A percentile compares a stretch with the other conserved stretches of the same genome.
These are phyloP conservation scores for Nibea coibor DNA, from an alignment of 2,113 vertebrate genomes.

Conservation along the genomic window DNA sequence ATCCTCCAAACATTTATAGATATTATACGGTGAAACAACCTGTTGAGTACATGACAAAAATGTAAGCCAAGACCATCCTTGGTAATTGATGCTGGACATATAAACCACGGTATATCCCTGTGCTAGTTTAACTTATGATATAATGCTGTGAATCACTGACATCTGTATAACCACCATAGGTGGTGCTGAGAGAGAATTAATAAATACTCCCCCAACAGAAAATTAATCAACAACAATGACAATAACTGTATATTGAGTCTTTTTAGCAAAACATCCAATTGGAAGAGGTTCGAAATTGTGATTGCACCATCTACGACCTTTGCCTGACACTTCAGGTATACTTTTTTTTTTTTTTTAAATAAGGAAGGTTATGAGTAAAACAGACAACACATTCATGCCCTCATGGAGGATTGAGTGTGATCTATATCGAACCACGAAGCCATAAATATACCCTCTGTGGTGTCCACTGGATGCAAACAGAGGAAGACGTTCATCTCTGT, in stretches of 20 bases:
- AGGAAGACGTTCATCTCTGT: not conserved
- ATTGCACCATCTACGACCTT: too few species aligned
- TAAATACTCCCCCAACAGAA: not conserved
- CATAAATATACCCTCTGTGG: not conserved
- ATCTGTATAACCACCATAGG: too few species aligned
- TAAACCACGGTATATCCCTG: not conserved
- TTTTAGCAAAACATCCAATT: not conserved
- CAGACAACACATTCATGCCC: not conserved
- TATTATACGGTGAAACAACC: not conserved
- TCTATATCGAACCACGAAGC: not conserved
- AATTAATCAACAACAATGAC: not conserved
- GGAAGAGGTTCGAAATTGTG: not conserved
- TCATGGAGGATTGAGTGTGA: not conserved
- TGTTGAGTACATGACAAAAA: not conserved
- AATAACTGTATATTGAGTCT: not conserved
- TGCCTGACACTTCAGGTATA: not conserved
- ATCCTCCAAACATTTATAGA: not conserved
- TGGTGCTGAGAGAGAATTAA: not conserved
- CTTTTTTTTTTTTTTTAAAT: not conserved
- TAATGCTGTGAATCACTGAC: not conserved
- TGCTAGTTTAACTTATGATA: not conserved
- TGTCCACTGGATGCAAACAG: not conserved
- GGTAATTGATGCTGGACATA: not conserved
- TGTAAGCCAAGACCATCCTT: not conserved
- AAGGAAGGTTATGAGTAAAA: not conserved